Base-by-base conservation (phyloP, 2,888 invertebrate species). In the Tipula confusa region DNA sequence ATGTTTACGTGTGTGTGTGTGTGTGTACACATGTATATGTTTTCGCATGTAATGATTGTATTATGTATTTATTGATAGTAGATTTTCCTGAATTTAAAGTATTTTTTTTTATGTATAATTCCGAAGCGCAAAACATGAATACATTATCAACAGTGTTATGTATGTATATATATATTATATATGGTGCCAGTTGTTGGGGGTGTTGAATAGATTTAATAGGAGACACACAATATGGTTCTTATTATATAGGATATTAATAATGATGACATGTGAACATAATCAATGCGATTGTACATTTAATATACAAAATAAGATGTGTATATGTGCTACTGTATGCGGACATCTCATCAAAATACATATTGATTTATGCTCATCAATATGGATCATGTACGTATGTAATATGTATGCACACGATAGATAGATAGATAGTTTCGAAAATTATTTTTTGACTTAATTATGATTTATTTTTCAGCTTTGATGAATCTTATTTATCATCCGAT, bases 401-500 rank as follows among this genome's bases (percentile, higher is more conserved):
- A 15, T n/a, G n/a, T n/a, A n/a, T n/a, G n/a, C 15, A 43, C 5
- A 43, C 43, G 3, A 43, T 3, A 64, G 18, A 64, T 24, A 33
- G 64, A 15, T 43, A 2, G 6, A 64, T 64, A 64, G 64, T 64
- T 24, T 64, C 24, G 64, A n/a, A 64, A 11, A 64, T 64, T 64
- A 64, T 64, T 64, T 64, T 64, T 64, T 64, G 64, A 64, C 64
- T 64, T 64, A 64, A 64, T 64, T 64, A 64, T 64, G 64, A 64
- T 64, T 64, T 64, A 64, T 64, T 64, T 64, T 64, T 64, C 64
- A 64, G 64, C 64, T 64, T 64, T 64, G 24, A 64, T 64, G 64
- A 64, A 64, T 64, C 64, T 64, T 64, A 64, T 64, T 64, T 64
- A 64, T 64, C 64, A 24, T 24, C 24, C 43, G 18, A 24, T 64